A percentile compares a stretch with the other conserved stretches of the same genome.
These are phyloP conservation scores for Brachirus orientalis DNA, from an alignment of 2,113 vertebrate species.

Conservation along the genomic window DNA sequence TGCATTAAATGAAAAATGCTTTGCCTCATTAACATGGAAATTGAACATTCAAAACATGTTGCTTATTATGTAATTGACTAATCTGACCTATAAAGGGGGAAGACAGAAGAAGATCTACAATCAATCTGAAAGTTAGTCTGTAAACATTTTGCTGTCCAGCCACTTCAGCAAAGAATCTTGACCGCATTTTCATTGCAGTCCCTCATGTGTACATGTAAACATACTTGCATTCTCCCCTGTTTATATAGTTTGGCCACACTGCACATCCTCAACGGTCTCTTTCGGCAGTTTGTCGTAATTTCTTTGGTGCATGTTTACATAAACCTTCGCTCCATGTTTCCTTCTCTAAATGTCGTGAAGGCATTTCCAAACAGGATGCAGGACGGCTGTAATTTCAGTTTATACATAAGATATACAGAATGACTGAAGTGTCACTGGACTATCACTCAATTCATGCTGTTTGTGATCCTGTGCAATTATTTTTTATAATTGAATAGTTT, in stretches of 20 bases:
- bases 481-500: neutral
- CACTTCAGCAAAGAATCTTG: conserved; percentile 57
- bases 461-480: neutral
- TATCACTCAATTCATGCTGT: conserved; percentile 5
- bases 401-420: conserved; percentile 37
- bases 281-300: conserved; percentile 7
- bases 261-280: conserved; percentile 41
- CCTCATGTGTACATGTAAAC: conserved; percentile 40
- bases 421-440: neutral
- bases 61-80: too few relatives aligned
- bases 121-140: conserved; percentile 30
- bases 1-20: too few relatives aligned
- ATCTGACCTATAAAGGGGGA: too few relatives aligned
- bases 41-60: too few relatives aligned
- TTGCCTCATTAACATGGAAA: too few relatives aligned
- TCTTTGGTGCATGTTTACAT: conserved; percentile 33
- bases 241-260: conserved; percentile 30
- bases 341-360: conserved; percentile 65
- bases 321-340: conserved; percentile 26
- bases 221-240: conserved; percentile 37
- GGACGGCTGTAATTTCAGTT: conserved; percentile 44
- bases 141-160: conserved; percentile 25
- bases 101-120: too few relatives aligned
- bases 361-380: conserved; percentile 73
- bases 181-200: conserved; percentile 27